Evolutionary conservation across 2,888 invertebrate species (phyloP).

Genomic region (Drosophila pullipes): DNA sequence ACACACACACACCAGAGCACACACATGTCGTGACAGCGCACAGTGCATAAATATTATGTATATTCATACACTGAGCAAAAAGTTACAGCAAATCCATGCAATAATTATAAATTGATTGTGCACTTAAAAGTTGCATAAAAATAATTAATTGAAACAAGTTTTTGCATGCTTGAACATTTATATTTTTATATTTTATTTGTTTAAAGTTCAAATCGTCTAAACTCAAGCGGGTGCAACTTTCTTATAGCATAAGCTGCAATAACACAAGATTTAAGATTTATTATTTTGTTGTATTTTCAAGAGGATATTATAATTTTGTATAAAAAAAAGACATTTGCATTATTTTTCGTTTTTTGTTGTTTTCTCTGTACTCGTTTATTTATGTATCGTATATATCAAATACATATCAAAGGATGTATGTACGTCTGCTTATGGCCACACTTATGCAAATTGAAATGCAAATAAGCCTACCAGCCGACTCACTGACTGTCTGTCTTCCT

Average conservation of each 20-base stretch:
- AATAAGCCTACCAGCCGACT: conserved; percentile 63
- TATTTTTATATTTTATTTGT: background rate
- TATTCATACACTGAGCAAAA: conserved; percentile 4
- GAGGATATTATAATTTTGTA: background rate
- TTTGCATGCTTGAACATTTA: background rate
- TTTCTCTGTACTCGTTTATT: background rate
- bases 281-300: background rate
- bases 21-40: conserved; percentile 36
- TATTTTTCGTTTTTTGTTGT: background rate
- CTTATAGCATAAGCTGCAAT: background rate
- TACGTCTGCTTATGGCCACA: conserved; percentile 53
- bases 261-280: background rate
- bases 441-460: conserved; percentile 81
- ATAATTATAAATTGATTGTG: background rate
- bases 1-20: background rate
- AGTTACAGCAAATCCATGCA: background rate
- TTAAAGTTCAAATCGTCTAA: background rate
- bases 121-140: no score
- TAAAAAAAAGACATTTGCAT: background rate
- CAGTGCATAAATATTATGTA: conserved; percentile 20
- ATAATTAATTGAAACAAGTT: background rate
- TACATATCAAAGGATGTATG: conserved; percentile 21
- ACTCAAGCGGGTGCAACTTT: background rate
- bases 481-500: conserved; percentile 12
- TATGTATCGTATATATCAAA: background rate